Base-by-base conservation (phyloP, 2,888 invertebrate genomes). In the Cerastis rubricosa region DNA sequence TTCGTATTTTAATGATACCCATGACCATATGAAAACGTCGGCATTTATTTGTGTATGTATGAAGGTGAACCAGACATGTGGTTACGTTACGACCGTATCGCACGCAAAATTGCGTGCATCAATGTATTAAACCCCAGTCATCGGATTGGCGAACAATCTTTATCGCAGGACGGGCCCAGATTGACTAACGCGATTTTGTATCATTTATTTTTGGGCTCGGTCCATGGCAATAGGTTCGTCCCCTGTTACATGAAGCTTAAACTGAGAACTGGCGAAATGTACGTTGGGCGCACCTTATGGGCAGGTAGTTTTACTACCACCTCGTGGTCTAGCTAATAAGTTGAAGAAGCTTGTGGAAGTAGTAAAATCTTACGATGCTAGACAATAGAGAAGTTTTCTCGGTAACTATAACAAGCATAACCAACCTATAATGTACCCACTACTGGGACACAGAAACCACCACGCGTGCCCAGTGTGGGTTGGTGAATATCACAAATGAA, bases 51-150 rank as follows among this genome's bases (percentile, higher is more conserved):
- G 19, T 19, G 43, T 35, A 35, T 19, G n/a, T 61, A 72, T 73
- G 82, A 71, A 70, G 69, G 71, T 74, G 47, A 71, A 82, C 45
- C 82, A 64, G 40, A 45, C 17, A 49, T 54, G 67, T 17, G 6
- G 72, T 71, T 71, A 77, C 63, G 72, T 71, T 71, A 77, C 63
- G 78, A 72, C 51, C 3, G 12, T 25, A 43, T 85, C 64, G 45
- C 83, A 85, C 85, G 71, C 72, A 29, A 81, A 85, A 74, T 78
- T n/a, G 82, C 81, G 76, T 82, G 82, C 65, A 59, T 71, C 12
- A 1, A 69, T 12, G 35, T 57, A 84, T 80, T 75, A 40, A 75
- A 65, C 17, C 12, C 5, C 45, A n/a, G 40, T 59, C 47, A 59
- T 63, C 71, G 19, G 57, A 70, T 74, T 59, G 64, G 51, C 61